A percentile compares a stretch with the other conserved stretches of the same genome.
phyloP scores from a whole-genome alignment of 2,797 vertebrate genomes.

The Lepilemur ruficaudatus region DNA sequence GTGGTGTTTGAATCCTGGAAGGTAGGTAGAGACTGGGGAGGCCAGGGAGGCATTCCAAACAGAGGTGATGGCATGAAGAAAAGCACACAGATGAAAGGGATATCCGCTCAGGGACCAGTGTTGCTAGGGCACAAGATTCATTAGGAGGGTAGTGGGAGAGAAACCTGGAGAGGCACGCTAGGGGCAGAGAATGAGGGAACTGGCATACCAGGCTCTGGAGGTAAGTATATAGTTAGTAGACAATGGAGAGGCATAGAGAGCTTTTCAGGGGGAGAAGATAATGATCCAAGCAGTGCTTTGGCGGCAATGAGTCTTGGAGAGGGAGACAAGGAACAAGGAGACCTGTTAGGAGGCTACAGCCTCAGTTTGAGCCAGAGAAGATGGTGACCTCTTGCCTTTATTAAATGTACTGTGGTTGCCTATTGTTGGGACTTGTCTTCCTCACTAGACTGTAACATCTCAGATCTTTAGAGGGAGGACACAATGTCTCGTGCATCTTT shows the following conservation, averaged over 20 bases:
- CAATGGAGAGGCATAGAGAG: background rate
- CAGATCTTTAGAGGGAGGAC: background rate
- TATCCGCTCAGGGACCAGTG: background rate
- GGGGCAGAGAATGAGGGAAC: background rate
- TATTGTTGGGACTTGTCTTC: background rate
- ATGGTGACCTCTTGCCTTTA: background rate
- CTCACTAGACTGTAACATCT: background rate
- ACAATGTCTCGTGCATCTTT: background rate
- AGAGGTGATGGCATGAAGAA: background rate
- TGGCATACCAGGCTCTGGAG: background rate
- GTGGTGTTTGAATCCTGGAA: background rate
- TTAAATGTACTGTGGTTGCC: background rate
- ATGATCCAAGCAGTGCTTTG: background rate
- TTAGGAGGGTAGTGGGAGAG: background rate
- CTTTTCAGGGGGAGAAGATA: background rate
- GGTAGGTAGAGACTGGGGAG: background rate
- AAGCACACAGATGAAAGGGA: background rate
- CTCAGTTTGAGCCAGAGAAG: background rate
- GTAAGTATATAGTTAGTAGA: background rate
- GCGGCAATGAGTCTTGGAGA: background rate
- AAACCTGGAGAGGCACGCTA: background rate
- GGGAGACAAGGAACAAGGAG: background rate
- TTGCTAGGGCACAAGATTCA: background rate
- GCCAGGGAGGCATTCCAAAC: background rate
- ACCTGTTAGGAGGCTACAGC: background rate